Evolutionary conservation across 2,888 invertebrate genomes (phyloP).

Genomic region (Cotesia congregata): DNA sequence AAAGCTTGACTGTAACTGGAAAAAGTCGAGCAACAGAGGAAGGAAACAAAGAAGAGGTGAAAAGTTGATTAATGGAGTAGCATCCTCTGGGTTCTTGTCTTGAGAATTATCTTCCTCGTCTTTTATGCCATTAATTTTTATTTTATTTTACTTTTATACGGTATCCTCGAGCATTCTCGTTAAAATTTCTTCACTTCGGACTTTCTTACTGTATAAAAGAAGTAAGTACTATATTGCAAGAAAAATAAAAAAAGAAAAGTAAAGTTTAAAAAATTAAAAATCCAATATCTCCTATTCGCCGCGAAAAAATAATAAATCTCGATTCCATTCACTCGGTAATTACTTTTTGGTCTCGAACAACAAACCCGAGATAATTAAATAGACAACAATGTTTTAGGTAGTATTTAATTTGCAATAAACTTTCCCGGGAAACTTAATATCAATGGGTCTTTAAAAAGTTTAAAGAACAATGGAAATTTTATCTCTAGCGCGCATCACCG

Average conservation of each 20-base stretch:
- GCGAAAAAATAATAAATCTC: not conserved
- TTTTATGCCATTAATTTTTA: not conserved
- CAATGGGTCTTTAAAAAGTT: not conserved
- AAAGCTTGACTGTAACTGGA: not conserved
- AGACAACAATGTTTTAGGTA: not conserved
- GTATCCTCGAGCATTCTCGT: not conserved
- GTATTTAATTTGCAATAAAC: not conserved
- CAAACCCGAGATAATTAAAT: not conserved
- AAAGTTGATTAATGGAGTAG: slow-evolving; percentile 1
- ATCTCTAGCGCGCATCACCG: not conserved
- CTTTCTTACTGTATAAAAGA: too few species aligned
- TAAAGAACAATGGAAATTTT: not conserved
- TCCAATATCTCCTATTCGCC: not conserved
- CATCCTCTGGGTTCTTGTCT: not conserved
- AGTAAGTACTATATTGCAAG: too few species aligned
- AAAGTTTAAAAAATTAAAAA: not conserved
- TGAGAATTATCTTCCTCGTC: not conserved
- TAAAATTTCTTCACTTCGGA: not conserved
- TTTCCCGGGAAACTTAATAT: not conserved
- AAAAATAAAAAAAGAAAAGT: too few species aligned
- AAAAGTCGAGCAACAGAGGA: not conserved
- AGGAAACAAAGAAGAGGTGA: slow-evolving; percentile 1
- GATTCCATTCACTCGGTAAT: not conserved
- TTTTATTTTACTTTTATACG: not conserved
- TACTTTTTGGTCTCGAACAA: not conserved